phyloP scores from a whole-genome alignment of 2,113 vertebrate genomes.

The Lutjanus erythropterus region DNA sequence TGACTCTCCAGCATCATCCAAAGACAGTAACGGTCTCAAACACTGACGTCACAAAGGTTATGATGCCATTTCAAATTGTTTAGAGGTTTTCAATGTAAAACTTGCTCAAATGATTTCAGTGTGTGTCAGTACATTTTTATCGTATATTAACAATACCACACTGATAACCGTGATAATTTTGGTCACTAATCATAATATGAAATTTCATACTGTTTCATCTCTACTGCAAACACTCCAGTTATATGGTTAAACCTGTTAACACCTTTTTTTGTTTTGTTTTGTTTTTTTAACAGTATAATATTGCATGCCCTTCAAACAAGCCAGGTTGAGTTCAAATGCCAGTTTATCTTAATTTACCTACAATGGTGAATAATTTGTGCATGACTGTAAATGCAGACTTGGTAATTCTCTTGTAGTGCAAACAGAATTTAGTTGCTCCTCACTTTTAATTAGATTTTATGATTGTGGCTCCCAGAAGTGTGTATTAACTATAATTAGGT shows the following conservation, averaged over 20 bases:
- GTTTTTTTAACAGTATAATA: no score
- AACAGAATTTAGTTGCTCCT: slow-evolving; percentile 3
- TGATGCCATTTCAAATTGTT: no score
- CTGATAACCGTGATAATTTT: no score
- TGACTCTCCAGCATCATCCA: no score
- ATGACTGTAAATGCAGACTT: background rate
- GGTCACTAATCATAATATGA: no score
- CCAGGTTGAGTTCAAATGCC: background rate
- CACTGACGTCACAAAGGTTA: no score
- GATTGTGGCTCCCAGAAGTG: background rate
- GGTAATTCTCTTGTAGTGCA: background rate
- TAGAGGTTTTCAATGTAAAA: no score
- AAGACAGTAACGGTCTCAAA: no score
- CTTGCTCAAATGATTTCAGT: no score
- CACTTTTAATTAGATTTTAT: slow-evolving; percentile 15
- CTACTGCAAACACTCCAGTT: background rate
- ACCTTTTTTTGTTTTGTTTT: background rate
- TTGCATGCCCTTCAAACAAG: background rate
- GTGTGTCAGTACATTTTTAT: no score
- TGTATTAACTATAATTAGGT: slow-evolving; percentile 12
- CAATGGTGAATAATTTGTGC: slow-evolving; percentile 1
- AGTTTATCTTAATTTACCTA: background rate
- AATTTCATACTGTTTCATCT: no score
- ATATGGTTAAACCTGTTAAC: background rate
- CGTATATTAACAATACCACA: no score